Evolutionary conservation across 2,888 invertebrate genomes (phyloP), one percentile per base, ranked within the genome.

Genomic region (Scrobipalpa costella): DNA sequence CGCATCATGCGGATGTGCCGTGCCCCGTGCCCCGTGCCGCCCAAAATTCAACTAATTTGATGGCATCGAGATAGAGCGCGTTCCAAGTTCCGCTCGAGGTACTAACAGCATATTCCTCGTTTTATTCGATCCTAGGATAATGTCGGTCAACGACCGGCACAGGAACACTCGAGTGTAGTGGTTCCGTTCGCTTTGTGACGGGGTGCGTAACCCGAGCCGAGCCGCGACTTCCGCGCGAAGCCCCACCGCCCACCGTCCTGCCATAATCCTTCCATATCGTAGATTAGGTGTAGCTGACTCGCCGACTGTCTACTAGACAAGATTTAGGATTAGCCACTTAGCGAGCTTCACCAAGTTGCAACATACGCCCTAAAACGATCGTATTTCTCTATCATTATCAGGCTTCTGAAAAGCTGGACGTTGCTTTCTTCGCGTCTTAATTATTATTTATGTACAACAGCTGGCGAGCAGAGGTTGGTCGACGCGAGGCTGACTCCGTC

Each of bases 361-460:
- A 63, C 44, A 44, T 44, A n/a, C 40, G 33, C 15, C 27, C 33
- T 64, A 64, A 38, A 40, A 27, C n/a, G 40, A 38, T 52, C 58
- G 21, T 57, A 21, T 61, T 61, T 57, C 52, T 19, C 60, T n/a
- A 34, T 47, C 50, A 50, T 69, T 68, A 68, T 71, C 68, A 71
- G 72, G 71, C 72, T 76, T 71, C 69, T 74, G 73, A 64, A 73
- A 77, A 76, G 71, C 70, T 73, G 75, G 76, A 75, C 76, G 74
- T 74, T 81, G 83, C 84, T 88, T 88, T 89, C 88, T 86, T 84
- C 85, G 80, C 83, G 83, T 84, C 83, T 88, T 88, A 88, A 89
- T 90, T 89, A 90, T 90, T 90, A 90, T 91, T 91, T 90, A 90
- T 90, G 88, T 86, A 86, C 78, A 89, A 88, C 90, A 90, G 90